Base-by-base conservation (phyloP, 2,113 vertebrate species). In the Origma solitaria region DNA sequence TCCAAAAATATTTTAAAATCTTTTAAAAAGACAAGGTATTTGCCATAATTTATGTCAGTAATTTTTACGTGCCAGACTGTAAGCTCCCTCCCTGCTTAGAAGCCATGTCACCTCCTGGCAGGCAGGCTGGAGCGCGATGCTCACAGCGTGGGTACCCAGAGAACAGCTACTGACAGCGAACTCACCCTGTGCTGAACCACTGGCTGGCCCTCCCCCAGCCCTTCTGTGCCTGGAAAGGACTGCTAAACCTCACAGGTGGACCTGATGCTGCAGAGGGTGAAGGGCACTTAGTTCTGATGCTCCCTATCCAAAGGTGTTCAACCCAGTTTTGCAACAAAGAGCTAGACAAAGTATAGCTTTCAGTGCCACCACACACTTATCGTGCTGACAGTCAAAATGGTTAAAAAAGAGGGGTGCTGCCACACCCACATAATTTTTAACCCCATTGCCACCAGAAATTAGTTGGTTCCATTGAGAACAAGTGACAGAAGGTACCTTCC, bases 71-170 rank as follows among this genome's bases (percentile, higher is more conserved):
- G 23, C 76, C 90, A 80, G 85, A 10, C 66, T 50, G 53, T 16
- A 19, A 30, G 24, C 57, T 71, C 57, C 61, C 85, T 70, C 75
- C 50, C 57, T 40, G 79, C 82, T 51, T 0, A 76, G 82, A 38
- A 93, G 86, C 79, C 81, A 56, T 62, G 90, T 77, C 79, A 65
- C 40, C 82, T 56, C 50, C 82, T 16, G 82, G 82, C 61, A 83
- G 66, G 72, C 89, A 66, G 64, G 91, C 85, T 50, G 73, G 37
- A 65, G 79, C 21, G 6, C 6, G 27, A n/a, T 68, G 85, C 66
- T 76, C 9, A 9, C 60, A 42, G 78, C 30, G 6, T 27, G 70
- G 60, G 69, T 4, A 62, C 58, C 81, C 78, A 45, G 47, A 9
- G 1, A 25, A 20, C 40, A 42, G 54, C 73, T 2, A 0, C 82